A percentile compares a stretch with the other conserved stretches of the same genome.
Evolutionary conservation across 2,113 vertebrate genomes (phyloP).

Genomic region (Antechinus stuartii): DNA sequence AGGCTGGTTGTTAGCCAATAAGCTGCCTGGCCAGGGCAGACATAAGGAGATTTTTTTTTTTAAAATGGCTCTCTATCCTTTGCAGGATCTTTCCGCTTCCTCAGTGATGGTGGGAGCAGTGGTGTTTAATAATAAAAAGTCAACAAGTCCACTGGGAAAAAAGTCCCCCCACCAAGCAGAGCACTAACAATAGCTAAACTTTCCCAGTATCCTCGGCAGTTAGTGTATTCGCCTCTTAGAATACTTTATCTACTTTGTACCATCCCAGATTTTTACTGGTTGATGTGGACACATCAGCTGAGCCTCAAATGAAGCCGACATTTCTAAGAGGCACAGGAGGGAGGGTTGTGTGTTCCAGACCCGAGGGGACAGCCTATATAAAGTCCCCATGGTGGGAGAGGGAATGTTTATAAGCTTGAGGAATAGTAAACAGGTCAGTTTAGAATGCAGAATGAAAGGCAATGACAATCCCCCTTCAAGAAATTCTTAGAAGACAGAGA

Average conservation of each 20-base stretch:
- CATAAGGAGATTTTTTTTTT: not conserved
- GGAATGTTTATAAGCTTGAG: not conserved
- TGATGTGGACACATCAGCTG: not conserved
- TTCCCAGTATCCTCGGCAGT: not conserved
- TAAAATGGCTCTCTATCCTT: not conserved
- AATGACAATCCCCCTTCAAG: not conserved
- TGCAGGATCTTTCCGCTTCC: not conserved
- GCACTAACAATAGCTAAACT: not conserved
- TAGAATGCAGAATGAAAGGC: not conserved
- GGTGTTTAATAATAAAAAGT: not conserved
- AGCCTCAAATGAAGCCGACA: not conserved
- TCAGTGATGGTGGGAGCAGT: not conserved
- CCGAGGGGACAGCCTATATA: not conserved
- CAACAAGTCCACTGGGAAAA: not conserved
- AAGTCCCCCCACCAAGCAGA: not conserved
- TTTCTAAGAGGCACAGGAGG: not conserved
- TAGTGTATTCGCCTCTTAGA: not conserved
- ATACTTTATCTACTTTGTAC: too few species aligned
- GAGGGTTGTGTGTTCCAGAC: not conserved
- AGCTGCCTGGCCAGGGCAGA: not conserved
- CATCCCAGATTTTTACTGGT: too few species aligned
- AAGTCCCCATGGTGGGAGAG: not conserved
- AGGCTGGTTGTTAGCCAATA: not conserved
- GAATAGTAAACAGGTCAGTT: not conserved
- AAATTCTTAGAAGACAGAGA: not conserved